Evolutionary conservation across 2,113 vertebrate genomes (phyloP), one percentile per base, ranked within the genome.

Genomic region (Alligator mississippiensis): DNA sequence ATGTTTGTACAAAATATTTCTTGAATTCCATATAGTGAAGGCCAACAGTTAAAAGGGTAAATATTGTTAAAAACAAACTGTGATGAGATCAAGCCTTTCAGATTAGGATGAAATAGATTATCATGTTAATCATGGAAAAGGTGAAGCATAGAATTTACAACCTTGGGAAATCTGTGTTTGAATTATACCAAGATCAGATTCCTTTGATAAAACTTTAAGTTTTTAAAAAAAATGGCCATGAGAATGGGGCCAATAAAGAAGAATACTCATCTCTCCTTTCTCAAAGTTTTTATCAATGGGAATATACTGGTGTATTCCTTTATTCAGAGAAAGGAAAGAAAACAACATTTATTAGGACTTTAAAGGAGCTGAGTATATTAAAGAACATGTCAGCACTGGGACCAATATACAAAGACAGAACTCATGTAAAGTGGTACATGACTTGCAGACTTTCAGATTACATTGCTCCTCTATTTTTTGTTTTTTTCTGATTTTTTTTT

Each of bases 401-500:
- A 77, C 11, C 27, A 22, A 17, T 70, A 63, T 28, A 63, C 66
- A 60, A 82, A 82, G 34, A 28, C 59, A 14, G 6, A 3, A 84
- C 82, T 15, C 86, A 87, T 5, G n/a, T 64, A 90, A 84, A 62
- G 66, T 22, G 80, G 60, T 68, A 90, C 79, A 86, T 84, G 4
- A 4, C 13, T 24, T 92, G 55, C 27, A 64, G 11, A 70, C 60
- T 76, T 66, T 76, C 74, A 88, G 10, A 30, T 17, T 28, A 19
- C 5, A 15, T 4, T 58, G 58, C 17, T 77, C 11, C 21, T 70
- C n/a, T n/a, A 62, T 21, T 62, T 59, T 85, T 82, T 21, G 88
- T 87, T 88, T 77, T 47, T 78, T 38, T 90, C 81, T 62, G 10
- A 17, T 74, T 66, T 84, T 80, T n/a, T 93, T 90, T 85, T 90